Base-by-base conservation (phyloP, 2,113 vertebrate genomes). In the Dendropsophus ebraccatus region DNA sequence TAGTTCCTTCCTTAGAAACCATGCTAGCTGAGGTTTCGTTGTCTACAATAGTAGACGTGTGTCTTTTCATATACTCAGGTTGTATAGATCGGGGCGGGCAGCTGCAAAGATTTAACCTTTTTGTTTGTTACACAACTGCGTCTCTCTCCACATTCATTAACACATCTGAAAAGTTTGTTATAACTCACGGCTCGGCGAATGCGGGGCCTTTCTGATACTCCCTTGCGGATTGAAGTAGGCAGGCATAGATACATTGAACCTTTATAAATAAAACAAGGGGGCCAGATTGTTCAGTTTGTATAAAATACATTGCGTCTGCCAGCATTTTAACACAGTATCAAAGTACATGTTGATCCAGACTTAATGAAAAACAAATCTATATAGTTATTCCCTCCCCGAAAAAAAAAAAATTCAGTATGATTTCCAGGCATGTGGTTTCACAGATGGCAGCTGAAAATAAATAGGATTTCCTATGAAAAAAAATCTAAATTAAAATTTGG, bases 201-300 rank as follows among this genome's bases (percentile, higher is more conserved):
- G 94, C 94, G 93, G 94, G 94, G 94, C 94, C 94, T 95, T 95
- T 95, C 95, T 95, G 94, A 95, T 91, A 95, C 93, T 95, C 94
- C 95, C 95, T 95, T 95, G 94, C 94, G 94, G 95, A 95, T 86
- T 95, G 94, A 95, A 94, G 95, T 95, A 94, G 95, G 93, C 95
- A 95, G 95, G 95, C 95, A 96, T 94, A 96, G 94, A 95, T 94
- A 95, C 94, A 96, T 94, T 96, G 95, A 96, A 96, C 95, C 95
- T 96, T 96, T 95, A 94, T 94, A 94, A 96, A 96, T 96, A 94
- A 96, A 95, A 96, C 95, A 96, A 96, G 95, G 95, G 94, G 94
- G 95, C 94, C 94, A 95, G 94, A 95, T 95, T 96, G 95, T 96
- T 96, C 95, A 95, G 92, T 95, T 92, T 95, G 94, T 95, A 95